These are phyloP conservation scores for Stratiomys singularior DNA, from an alignment of 2,888 invertebrate genomes.

Conservation along the genomic window DNA sequence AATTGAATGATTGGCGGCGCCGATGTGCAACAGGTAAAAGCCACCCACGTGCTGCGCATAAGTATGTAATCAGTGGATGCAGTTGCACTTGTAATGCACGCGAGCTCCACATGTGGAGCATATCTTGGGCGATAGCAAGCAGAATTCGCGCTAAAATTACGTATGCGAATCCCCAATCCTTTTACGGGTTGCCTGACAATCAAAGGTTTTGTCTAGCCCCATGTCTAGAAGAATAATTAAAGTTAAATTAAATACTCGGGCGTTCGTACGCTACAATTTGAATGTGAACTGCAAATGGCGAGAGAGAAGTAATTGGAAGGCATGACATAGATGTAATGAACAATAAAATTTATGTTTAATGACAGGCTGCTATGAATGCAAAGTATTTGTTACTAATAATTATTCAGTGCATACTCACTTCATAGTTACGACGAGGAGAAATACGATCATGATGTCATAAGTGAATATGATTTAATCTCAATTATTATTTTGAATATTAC, in stretches of 20 bases:
- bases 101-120: neutral
- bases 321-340: neutral
- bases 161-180: neutral
- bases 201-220: conserved; percentile 9
- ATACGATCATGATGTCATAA: no score
- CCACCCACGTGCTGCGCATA: neutral
- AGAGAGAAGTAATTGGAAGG: neutral
- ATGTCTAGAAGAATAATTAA: conserved; percentile 36
- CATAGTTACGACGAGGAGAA: no score
- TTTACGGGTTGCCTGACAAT: neutral
- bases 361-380: neutral
- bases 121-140: neutral
- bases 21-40: conserved; percentile 13
- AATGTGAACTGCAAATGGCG: neutral
- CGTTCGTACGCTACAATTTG: conserved; percentile 3
- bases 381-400: neutral
- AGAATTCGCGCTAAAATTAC: neutral
- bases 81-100: neutral
- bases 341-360: neutral
- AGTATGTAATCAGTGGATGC: neutral
- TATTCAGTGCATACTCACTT: neutral
- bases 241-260: conserved; percentile 4
- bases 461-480: no score
- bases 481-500: no score
- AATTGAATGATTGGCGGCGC: conserved; percentile 42